Base-by-base conservation (phyloP, 2,797 vertebrate genomes). In the Molossus alvarezi region DNA sequence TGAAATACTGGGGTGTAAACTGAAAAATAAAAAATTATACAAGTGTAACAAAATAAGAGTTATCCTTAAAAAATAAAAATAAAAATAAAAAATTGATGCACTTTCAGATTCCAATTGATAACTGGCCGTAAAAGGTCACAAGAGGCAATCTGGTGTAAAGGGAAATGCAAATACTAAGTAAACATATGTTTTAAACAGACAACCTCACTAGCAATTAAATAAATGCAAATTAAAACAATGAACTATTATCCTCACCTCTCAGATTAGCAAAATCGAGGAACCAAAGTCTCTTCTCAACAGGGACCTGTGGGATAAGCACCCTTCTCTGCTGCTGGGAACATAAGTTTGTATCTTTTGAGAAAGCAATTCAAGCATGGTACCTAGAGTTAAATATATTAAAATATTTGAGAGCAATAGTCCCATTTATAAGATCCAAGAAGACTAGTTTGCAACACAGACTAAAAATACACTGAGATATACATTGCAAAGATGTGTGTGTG, bases 201-300 rank as follows among this genome's bases (percentile, higher is more conserved):
- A 95, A 81, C 29, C 73, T 95, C 57, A 64, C 53, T 65, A 84
- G 71, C 88, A 97, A 95, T 95, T 90, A 95, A 90, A 94, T 90
- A 96, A 92, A 96, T 85, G 71, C 62, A 96, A 95, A 97, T 97
- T 91, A 96, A 95, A 80, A 94, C 88, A 95, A 95, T 91, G 65
- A 92, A 72, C 75, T 96, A 91, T 97, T 97, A 92, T 91, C 55
- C 77, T 96, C 71, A 91, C 85, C 92, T 97, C 88, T 97, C 92
- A 89, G 96, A 95, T 96, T 95, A 97, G 69, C 85, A 88, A 95
- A 95, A 86, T 41, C 55, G 23, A 60, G 10, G 75, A 71, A 69
- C 41, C 89, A 91, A 90, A 81, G 33, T 73, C 23, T 71, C 53
- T 53, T 94, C 69, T 53, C 87, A 97, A 95, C 3, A 64, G 60